phyloP scores from a whole-genome alignment of 2,797 vertebrate genomes.

The Salmo trutta region DNA sequence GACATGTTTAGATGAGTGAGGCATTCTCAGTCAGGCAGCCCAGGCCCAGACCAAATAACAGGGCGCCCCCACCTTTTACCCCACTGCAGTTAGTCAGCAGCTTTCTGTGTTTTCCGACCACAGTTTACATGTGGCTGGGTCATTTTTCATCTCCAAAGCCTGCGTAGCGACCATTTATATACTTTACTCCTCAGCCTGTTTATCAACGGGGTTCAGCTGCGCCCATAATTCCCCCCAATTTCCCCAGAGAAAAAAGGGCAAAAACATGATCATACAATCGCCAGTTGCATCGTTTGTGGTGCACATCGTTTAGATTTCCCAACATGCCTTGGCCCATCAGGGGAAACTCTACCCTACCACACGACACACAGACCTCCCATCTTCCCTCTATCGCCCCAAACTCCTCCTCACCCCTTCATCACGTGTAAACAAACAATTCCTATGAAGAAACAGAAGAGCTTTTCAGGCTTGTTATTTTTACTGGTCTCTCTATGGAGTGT shows the following conservation, averaged over 20 bases:
- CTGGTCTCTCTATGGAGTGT: constrained; percentile 22
- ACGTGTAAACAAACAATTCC: constrained; percentile 51
- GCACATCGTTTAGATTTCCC: constrained; percentile 63
- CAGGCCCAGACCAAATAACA: constrained; percentile 54
- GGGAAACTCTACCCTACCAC: constrained; percentile 50
- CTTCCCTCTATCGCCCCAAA: constrained; percentile 13
- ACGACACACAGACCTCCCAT: constrained; percentile 14
- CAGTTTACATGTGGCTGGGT: constrained; percentile 71
- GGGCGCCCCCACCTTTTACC: constrained; percentile 61
- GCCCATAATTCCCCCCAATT: constrained; percentile 52
- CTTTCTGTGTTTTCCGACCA: constrained; percentile 74
- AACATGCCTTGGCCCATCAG: constrained; percentile 56
- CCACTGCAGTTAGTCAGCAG: constrained; percentile 72
- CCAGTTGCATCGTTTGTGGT: constrained; percentile 56
- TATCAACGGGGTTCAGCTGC: constrained; percentile 36
- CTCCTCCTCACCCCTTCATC: constrained; percentile 17
- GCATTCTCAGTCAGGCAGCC: constrained; percentile 49
- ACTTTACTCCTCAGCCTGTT: constrained; percentile 51
- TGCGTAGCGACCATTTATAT: constrained; percentile 55
- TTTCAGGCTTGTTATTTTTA: constrained; percentile 42
- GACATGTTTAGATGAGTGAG: constrained; percentile 57
- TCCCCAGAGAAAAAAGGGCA: constrained; percentile 40
- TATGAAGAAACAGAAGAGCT: constrained; percentile 49
- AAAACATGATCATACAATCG: constrained; percentile 64
- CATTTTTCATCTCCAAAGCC: constrained; percentile 69